Conservation (phyloP, 2,797 vertebrate species). For the Columba guinea region DNA sequence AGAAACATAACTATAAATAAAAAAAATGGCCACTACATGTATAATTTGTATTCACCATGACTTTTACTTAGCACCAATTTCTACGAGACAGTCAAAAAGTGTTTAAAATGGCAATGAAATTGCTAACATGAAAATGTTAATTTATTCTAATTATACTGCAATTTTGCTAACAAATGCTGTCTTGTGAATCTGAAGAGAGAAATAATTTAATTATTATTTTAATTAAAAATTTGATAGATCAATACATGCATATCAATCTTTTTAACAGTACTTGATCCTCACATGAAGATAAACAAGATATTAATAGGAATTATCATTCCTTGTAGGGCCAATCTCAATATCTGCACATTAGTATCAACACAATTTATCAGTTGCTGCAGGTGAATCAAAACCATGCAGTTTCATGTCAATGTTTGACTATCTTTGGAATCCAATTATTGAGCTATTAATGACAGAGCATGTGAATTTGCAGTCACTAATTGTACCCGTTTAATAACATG, state of each 20-base stretch:
- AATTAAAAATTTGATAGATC: neutral
- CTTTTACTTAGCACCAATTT: neutral
- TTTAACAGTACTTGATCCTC: neutral
- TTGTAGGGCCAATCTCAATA: neutral
- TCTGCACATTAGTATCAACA: neutral
- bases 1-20: neutral
- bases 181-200: neutral
- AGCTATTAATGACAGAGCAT: neutral
- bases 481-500: neutral
- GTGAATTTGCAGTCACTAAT: neutral
- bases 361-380: neutral
- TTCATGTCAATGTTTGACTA: neutral
- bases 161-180: neutral
- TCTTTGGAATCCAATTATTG: neutral
- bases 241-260: slow-evolving; percentile 1
- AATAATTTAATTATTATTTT: neutral
- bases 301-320: neutral
- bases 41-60: neutral
- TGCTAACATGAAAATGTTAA: neutral
- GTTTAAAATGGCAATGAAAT: neutral
- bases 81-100: neutral
- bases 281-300: neutral
- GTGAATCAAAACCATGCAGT: neutral
- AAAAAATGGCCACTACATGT: neutral
- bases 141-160: neutral